These are phyloP conservation scores for Watsonalla cultraria DNA, from an alignment of 2,888 invertebrate genomes.

Conservation along the genomic window DNA sequence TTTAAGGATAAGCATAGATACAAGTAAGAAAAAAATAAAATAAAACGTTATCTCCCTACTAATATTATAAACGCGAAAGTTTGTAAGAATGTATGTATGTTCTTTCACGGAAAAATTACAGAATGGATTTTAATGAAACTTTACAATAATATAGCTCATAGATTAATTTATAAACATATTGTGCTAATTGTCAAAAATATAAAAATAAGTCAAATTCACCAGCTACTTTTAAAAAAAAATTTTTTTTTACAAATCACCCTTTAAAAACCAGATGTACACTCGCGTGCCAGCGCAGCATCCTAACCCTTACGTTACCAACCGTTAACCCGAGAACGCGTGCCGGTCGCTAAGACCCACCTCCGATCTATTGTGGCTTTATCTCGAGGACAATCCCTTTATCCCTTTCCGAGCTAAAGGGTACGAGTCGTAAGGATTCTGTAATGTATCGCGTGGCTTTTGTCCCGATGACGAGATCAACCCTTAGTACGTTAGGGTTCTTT, in stretches of 20 bases:
- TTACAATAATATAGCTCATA: too few species aligned
- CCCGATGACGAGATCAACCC: conserved; percentile 52
- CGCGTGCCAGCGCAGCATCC: conserved; percentile 67
- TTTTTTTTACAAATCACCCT: conserved; percentile 14
- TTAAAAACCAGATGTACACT: conserved; percentile 26
- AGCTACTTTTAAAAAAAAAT: too few species aligned
- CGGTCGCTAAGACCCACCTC: conserved; percentile 61
- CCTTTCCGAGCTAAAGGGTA: conserved; percentile 62
- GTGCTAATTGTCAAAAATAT: too few species aligned
- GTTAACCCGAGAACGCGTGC: conserved; percentile 71
- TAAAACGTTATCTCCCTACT: too few species aligned
- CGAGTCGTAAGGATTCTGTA: conserved; percentile 71
- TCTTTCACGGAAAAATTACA: too few species aligned
- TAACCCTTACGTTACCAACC: conserved; percentile 35
- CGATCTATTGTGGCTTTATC: conserved; percentile 56
- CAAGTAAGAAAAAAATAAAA: too few species aligned
- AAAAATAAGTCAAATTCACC: too few species aligned
- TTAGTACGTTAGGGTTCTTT: conserved; percentile 40
- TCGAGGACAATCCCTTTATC: conserved; percentile 58
- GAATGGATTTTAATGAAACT: too few species aligned
- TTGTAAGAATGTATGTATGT: too few species aligned
- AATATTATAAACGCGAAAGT: too few species aligned
- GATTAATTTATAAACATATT: too few species aligned
- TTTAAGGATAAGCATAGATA: too few species aligned
- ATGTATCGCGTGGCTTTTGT: conserved; percentile 68